A percentile compares a stretch with the other conserved stretches of the same genome.
These are phyloP conservation scores for Amblyjoppa proteus DNA, from an alignment of 2,888 invertebrate genomes.

Conservation along the genomic window DNA sequence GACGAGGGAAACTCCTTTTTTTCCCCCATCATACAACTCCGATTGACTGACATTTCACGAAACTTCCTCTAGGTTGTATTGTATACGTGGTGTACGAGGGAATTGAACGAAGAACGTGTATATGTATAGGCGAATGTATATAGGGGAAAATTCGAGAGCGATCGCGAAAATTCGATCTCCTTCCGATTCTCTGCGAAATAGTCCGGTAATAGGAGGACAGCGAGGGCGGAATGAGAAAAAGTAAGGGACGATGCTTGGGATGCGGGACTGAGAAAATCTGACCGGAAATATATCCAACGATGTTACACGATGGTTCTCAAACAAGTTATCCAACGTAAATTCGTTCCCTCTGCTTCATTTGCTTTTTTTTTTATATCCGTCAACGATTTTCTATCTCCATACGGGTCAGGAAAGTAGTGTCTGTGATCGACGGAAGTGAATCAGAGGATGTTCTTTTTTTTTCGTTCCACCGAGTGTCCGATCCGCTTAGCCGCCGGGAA, in stretches of 20 bases:
- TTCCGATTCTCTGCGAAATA: slow-evolving; percentile 67
- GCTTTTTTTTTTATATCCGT: not conserved
- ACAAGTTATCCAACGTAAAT: not conserved
- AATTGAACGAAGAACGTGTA: slow-evolving; percentile 50
- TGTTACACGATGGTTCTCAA: slow-evolving; percentile 49
- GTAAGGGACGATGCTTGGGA: slow-evolving; percentile 11
- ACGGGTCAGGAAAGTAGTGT: not conserved
- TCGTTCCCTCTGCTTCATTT: not conserved
- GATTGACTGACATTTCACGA: slow-evolving; percentile 72
- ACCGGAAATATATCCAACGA: slow-evolving; percentile 60
- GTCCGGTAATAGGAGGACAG: slow-evolving; percentile 66
- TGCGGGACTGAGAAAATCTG: slow-evolving; percentile 49
- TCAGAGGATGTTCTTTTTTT: slow-evolving; percentile 33
- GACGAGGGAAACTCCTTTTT: not conserved
- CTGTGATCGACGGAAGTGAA: slow-evolving; percentile 44
- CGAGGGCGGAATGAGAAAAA: slow-evolving; percentile 44
- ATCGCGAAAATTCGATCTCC: slow-evolving; percentile 67
- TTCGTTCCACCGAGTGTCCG: slow-evolving; percentile 58
- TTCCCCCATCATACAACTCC: slow-evolving; percentile 2
- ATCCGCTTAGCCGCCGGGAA: slow-evolving; percentile 75
- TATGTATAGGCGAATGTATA: slow-evolving; percentile 32
- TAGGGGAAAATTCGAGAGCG: slow-evolving; percentile 37
- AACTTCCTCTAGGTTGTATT: slow-evolving; percentile 50
- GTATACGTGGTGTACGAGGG: slow-evolving; percentile 35
- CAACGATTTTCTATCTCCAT: slow-evolving; percentile 7